A percentile compares a stretch with the other conserved stretches of the same genome.
Conservation (phyloP, 2,888 invertebrate genomes). For the Pollenia angustigena region DNA sequence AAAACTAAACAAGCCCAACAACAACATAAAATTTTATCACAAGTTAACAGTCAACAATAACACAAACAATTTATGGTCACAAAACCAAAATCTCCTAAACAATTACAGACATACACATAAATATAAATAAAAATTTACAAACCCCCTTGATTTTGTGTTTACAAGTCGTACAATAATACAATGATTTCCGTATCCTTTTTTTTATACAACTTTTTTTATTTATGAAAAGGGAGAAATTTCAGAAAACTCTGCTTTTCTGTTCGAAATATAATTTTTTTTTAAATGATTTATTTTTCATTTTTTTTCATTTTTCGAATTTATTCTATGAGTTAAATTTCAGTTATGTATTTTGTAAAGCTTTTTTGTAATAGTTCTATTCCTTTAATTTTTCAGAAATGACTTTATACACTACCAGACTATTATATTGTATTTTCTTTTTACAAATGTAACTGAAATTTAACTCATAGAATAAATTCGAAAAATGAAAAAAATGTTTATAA, state of each 20-base stretch:
- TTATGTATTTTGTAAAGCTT: no score
- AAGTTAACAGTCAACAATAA: conserved; percentile 61
- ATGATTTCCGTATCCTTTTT: conserved; percentile 27
- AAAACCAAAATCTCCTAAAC: conserved; percentile 21
- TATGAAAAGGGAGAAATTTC: not conserved
- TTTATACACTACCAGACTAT: no score
- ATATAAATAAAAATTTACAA: conserved; percentile 1
- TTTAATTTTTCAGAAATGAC: no score
- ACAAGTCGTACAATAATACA: not conserved
- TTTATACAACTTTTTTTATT: conserved; percentile 47
- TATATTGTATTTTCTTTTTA: no score
- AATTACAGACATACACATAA: not conserved
- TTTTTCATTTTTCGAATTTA: no score
- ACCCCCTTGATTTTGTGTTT: conserved; percentile 15
- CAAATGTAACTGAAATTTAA: no score
- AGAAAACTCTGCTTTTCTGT: conserved; percentile 4
- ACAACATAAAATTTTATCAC: conserved; percentile 63
- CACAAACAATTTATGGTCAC: conserved; percentile 64
- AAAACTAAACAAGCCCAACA: not conserved
- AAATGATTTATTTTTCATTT: no score
- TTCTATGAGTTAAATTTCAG: no score
- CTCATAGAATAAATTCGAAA: no score
- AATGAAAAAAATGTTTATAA: no score
- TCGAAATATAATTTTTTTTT: not conserved
- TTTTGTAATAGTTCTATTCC: no score